phyloP scores from a whole-genome alignment of 2,113 vertebrate species.

The Emydocephalus ijimae region DNA sequence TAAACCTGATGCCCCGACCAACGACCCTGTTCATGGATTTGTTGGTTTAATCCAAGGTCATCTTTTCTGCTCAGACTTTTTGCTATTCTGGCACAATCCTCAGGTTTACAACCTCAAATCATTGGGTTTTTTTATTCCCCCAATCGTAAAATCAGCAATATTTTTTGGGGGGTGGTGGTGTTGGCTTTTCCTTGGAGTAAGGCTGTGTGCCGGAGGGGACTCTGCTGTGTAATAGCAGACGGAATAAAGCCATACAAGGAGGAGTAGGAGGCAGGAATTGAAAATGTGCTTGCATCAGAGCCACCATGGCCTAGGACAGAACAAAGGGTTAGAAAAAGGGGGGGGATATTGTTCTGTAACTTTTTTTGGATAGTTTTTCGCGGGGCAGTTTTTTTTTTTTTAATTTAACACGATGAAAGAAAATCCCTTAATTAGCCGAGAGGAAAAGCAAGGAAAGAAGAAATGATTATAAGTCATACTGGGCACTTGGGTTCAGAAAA shows the following conservation, averaged over 20 bases:
- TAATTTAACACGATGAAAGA: background rate
- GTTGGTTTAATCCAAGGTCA: background rate
- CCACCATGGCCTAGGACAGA: background rate
- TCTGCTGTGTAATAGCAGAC: background rate
- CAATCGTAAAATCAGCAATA: no score
- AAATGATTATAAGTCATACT: background rate
- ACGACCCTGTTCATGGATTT: background rate
- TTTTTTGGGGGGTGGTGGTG: no score
- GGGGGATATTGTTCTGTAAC: background rate
- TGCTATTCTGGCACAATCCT: background rate
- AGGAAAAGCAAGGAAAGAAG: background rate
- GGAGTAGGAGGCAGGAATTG: background rate
- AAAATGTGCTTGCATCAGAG: background rate
- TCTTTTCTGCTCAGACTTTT: background rate
- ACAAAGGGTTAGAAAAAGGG: background rate
- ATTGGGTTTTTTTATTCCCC: no score
- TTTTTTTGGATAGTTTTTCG: background rate
- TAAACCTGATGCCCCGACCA: background rate
- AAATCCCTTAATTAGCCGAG: background rate
- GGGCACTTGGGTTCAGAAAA: background rate
- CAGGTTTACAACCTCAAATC: background rate
- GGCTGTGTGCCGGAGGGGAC: background rate
- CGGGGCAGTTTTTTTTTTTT: background rate
- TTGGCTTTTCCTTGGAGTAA: background rate
- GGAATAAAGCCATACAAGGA: background rate